A percentile compares a stretch with the other conserved stretches of the same genome.
Conservation (phyloP, 1,140 invertebrate species). For the Lepeophtheirus salmonis region DNA sequence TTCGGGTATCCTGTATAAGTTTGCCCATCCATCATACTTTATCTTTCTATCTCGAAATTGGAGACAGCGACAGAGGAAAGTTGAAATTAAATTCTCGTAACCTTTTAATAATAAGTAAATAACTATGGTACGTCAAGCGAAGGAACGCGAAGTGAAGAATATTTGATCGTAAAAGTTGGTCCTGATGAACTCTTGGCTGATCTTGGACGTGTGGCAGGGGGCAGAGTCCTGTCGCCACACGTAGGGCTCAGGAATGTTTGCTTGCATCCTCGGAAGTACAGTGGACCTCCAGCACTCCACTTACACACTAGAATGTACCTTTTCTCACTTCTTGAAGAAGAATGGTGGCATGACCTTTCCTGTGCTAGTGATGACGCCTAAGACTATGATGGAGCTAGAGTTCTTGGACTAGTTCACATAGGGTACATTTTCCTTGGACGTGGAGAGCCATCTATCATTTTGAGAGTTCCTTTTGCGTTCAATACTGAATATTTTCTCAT, state of each 20-base stretch:
- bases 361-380: background rate
- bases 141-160: too few species aligned
- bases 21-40: too few species aligned
- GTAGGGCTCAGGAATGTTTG: background rate
- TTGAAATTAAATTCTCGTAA: too few species aligned
- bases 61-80: too few species aligned
- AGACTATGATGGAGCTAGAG: background rate
- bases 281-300: background rate
- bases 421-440: background rate
- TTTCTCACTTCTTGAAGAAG: background rate
- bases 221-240: background rate
- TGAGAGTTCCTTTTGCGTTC: background rate
- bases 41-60: too few species aligned
- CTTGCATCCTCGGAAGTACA: background rate
- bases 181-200: background rate
- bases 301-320: background rate
- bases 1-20: too few species aligned
- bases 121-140: too few species aligned
- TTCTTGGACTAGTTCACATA: background rate
- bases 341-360: background rate
- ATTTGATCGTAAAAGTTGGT: background rate
- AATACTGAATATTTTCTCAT: background rate
- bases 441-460: background rate
- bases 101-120: too few species aligned
- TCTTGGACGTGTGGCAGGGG: background rate